Conservation (phyloP, 2,113 vertebrate genomes). For the Amphiprion percula region DNA sequence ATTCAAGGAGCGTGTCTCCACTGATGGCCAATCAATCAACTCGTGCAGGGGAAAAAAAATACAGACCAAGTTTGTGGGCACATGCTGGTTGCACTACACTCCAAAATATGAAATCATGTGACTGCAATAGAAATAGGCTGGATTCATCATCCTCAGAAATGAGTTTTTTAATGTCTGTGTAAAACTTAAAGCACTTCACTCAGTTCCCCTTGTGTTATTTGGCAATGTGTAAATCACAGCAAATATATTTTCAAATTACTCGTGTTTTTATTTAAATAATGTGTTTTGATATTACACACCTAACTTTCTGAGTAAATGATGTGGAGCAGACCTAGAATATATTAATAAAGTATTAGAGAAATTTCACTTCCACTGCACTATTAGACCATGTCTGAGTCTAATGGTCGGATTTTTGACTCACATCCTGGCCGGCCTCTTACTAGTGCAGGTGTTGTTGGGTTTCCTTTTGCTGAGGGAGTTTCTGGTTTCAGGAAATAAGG, state of each 20-base stretch:
- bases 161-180: constrained; percentile 16
- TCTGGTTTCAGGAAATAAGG: constrained; percentile 85
- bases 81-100: constrained; percentile 48
- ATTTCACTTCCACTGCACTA: constrained; percentile 37
- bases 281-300: constrained; percentile 5
- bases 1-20: constrained; percentile 74
- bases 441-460: constrained; percentile 80
- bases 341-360: constrained; percentile 39
- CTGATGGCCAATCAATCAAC: constrained; percentile 83
- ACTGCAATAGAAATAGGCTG: constrained; percentile 45
- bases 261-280: constrained; percentile 4
- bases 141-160: constrained; percentile 28
- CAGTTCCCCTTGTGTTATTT: background rate
- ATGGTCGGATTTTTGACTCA: constrained; percentile 72
- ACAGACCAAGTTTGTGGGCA: constrained; percentile 60
- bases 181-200: background rate
- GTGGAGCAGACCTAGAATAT: constrained; percentile 15
- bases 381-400: constrained; percentile 62
- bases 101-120: constrained; percentile 61
- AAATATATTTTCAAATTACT: background rate
- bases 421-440: constrained; percentile 68
- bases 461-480: constrained; percentile 80
- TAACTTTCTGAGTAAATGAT: constrained; percentile 24
- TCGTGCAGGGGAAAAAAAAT: constrained; percentile 62
- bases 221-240: constrained; percentile 1